Evolutionary conservation across 2,113 vertebrate species (phyloP), one percentile per base, ranked within the genome.

Genomic region (Choloepus hoffmanni): DNA sequence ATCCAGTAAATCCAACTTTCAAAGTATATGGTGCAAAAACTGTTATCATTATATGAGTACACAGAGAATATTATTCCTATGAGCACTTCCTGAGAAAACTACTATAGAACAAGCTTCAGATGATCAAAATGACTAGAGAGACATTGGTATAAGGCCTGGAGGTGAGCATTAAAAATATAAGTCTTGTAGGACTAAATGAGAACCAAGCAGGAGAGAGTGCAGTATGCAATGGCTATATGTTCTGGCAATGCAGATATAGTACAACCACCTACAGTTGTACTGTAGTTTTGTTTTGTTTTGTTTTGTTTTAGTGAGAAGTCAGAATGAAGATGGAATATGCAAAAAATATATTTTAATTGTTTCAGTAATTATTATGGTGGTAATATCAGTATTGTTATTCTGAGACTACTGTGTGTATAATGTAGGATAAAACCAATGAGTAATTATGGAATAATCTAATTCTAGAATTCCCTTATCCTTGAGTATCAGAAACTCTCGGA

Each of bases 1-100:
- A 85, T 93, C 83, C 13, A n/a, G 76, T n/a, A 72, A 87, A 79
- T 93, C 23, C 55, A 58, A 67, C 26, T 96, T 93, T 78, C 40
- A 87, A 73, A 84, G 73, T 73, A 86, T 63, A 92, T 89, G 76
- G 28, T 43, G 67, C 43, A 45, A 24, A 67, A 65, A 63, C 63
- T 92, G 2, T 93, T 65, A 83, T 78, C 89, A 95, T 76, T 81
- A 87, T 68, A 55, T 18, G 43, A 58, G 13, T 90, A 72, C 26
- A 76, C n/a, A 94, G 60, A 81, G 63, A 84, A 74, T 19, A 67
- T 36, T 58, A 26, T 84, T 89, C 67, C 67, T 67, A 36, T 65
- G 67, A 92, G 62, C 55, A 0, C 76, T 96, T 94, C 50, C 79
- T 82, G 33, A 89, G 26, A 43, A 93, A 26, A 79, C 28, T 55